These are phyloP conservation scores for Heliconius himera DNA, from an alignment of 1,140 invertebrate genomes.

Conservation along the genomic window DNA sequence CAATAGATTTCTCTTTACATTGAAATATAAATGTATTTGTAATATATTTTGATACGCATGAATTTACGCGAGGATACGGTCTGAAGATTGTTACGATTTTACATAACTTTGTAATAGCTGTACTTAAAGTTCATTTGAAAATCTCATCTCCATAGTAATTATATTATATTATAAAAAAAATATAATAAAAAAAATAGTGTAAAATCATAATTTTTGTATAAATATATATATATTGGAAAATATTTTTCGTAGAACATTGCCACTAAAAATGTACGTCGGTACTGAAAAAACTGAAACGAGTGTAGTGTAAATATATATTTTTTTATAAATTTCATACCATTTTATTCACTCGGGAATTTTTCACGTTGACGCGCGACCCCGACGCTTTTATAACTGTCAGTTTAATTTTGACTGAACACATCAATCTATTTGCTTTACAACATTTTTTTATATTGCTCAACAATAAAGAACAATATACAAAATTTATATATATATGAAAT, in stretches of 20 bases:
- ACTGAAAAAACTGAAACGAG: not conserved
- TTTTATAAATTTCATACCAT: not conserved
- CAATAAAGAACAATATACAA: not conserved
- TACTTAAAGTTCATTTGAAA: slow-evolving; percentile 60
- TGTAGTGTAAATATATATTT: not conserved
- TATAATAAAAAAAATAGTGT: slow-evolving; percentile 47
- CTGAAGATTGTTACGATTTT: slow-evolving; percentile 27
- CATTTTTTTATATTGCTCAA: not conserved
- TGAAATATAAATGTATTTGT: slow-evolving; percentile 55
- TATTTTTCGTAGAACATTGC: slow-evolving; percentile 14
- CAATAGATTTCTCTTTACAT: slow-evolving; percentile 52
- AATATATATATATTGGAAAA: slow-evolving; percentile 33
- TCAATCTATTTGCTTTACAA: slow-evolving; percentile 4
- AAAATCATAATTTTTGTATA: slow-evolving; percentile 47
- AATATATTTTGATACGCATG: slow-evolving; percentile 77
- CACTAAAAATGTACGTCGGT: not conserved
- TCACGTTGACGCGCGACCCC: not conserved
- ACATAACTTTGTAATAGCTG: slow-evolving; percentile 58
- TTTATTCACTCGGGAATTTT: not conserved
- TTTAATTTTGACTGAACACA: not conserved
- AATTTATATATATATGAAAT: too few species aligned
- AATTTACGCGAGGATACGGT: slow-evolving; percentile 59
- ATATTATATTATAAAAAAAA: slow-evolving; percentile 49
- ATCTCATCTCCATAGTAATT: slow-evolving; percentile 47
- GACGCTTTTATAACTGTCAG: not conserved